These are phyloP conservation scores for Zoanthus solanderi DNA, from an alignment of 92 coral and sea anemone species.

Conservation along the genomic window DNA sequence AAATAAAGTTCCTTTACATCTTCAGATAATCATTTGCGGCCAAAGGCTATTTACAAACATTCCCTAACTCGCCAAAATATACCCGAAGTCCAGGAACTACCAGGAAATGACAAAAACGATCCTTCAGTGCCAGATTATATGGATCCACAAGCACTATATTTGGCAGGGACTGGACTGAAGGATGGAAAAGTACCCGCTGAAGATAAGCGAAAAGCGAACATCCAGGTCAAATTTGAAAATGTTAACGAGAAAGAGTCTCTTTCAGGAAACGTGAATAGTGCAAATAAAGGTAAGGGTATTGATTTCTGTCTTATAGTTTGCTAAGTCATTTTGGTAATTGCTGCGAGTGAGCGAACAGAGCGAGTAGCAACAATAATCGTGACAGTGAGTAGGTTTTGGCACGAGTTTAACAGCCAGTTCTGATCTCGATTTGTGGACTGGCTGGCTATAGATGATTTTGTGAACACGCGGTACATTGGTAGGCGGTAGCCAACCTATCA, in stretches of 20 bases:
- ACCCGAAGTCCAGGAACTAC: slow-evolving; percentile 6
- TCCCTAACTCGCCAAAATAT: slow-evolving; percentile 22
- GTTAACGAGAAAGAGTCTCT: neutral
- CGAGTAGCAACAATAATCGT: too few species aligned
- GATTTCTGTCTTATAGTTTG: too few species aligned
- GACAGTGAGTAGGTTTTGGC: too few species aligned
- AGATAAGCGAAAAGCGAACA: neutral
- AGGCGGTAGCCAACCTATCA: too few species aligned
- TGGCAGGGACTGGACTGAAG: slow-evolving; percentile 43
- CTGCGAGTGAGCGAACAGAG: too few species aligned
- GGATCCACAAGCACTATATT: slow-evolving; percentile 36
- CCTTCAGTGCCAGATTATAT: slow-evolving; percentile 33
- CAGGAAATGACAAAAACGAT: neutral
- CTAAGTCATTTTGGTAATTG: too few species aligned
- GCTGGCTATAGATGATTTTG: too few species aligned
- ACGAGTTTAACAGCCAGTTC: too few species aligned
- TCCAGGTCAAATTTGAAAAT: neutral
- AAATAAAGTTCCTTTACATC: neutral
- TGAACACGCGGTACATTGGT: too few species aligned
- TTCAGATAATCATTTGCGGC: neutral
- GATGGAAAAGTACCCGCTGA: neutral
- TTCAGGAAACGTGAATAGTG: neutral
- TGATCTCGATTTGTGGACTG: too few species aligned
- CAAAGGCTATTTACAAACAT: neutral
- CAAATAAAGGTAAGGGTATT: neutral